Evolutionary conservation across 2,888 invertebrate species (phyloP).

Genomic region (Cheilosia grossa): DNA sequence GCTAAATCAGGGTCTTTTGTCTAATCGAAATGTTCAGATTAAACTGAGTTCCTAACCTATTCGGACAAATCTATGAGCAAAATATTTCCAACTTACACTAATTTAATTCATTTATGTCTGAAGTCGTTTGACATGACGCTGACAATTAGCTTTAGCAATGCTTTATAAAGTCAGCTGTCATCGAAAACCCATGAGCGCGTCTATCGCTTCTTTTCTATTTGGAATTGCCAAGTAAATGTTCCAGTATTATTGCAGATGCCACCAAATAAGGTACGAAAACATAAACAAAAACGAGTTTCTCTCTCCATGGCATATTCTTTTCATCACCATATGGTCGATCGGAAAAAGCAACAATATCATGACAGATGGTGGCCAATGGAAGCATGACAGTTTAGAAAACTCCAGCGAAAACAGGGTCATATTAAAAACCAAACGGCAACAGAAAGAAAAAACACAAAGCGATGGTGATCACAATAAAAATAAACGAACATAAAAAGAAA

Average conservation of each 20-base stretch:
- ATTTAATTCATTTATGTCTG: too few relatives aligned
- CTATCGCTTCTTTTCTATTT: not conserved
- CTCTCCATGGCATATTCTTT: not conserved
- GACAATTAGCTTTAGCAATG: too few relatives aligned
- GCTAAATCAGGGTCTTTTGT: too few relatives aligned
- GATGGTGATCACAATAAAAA: conserved; percentile 44
- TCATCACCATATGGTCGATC: conserved; percentile 47
- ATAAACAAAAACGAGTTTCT: conserved; percentile 35
- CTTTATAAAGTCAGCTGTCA: too few relatives aligned
- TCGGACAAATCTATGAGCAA: too few relatives aligned
- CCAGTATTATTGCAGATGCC: conserved; percentile 8
- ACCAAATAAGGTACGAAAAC: conserved; percentile 28
- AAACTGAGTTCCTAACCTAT: too few relatives aligned
- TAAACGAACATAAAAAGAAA: conserved; percentile 26
- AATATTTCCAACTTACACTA: too few relatives aligned
- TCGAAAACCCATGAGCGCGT: too few relatives aligned
- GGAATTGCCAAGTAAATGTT: conserved; percentile 24
- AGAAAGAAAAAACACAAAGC: not conserved
- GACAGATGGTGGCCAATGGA: conserved; percentile 51
- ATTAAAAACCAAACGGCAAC: not conserved
- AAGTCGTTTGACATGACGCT: too few relatives aligned
- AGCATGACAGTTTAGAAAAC: conserved; percentile 43
- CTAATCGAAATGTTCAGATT: too few relatives aligned
- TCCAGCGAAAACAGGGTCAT: conserved; percentile 36
- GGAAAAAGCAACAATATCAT: conserved; percentile 21